Conservation (phyloP, 2,113 vertebrate species). For the Oryzias melastigma region DNA sequence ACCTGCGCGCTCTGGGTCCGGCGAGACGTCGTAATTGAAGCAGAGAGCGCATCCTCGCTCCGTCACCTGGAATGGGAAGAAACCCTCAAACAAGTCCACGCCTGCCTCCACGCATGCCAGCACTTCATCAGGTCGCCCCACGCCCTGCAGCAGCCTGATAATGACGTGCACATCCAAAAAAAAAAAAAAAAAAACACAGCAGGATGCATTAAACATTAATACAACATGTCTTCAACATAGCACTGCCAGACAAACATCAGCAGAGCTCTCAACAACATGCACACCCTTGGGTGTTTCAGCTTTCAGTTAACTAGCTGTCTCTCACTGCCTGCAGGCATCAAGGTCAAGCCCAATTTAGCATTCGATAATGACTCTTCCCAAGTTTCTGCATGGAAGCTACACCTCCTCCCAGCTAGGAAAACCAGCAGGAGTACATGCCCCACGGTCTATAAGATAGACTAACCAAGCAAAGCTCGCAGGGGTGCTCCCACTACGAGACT, state of each 20-base stretch:
- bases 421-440: conserved; percentile 22
- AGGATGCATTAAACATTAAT: conserved; percentile 11
- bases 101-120: conserved; percentile 88
- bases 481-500: conserved; percentile 6
- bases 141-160: conserved; percentile 86
- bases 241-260: not conserved
- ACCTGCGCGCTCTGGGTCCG: conserved; percentile 84
- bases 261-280: not conserved
- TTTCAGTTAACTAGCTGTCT: conserved; percentile 26
- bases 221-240: conserved; percentile 10
- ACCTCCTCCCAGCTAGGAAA: conserved; percentile 21
- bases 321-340: conserved; percentile 36
- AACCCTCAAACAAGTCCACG: conserved; percentile 94
- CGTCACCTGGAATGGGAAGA: conserved; percentile 92
- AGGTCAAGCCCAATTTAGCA: conserved; percentile 59
- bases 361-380: conserved; percentile 45
- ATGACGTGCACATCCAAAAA: conserved; percentile 10
- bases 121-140: conserved; percentile 91
- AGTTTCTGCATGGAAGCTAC: conserved; percentile 32
- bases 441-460: conserved; percentile 20
- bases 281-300: conserved; percentile 13
- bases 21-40: conserved; percentile 79
- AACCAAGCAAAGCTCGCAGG: conserved; percentile 9
- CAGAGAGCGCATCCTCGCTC: conserved; percentile 89
- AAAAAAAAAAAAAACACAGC: not conserved